Evolutionary conservation across 2,797 vertebrate genomes (phyloP).

Genomic region (Pelodytes ibericus): DNA sequence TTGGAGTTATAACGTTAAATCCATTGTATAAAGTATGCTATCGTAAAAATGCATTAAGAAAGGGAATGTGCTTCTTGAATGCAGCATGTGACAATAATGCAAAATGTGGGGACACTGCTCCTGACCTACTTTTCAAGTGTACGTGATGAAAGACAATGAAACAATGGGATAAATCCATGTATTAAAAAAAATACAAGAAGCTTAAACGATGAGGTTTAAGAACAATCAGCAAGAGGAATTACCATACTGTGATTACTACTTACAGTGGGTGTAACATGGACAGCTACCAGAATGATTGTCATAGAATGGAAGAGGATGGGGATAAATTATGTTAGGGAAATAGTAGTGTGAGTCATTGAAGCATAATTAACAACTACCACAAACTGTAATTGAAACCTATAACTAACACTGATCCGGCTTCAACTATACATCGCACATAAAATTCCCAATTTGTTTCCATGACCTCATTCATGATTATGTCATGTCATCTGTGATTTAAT

Average conservation of each 20-base stretch:
- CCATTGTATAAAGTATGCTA: too few species aligned
- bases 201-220: conserved; percentile 4
- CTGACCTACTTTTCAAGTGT: conserved; percentile 23
- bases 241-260: conserved; percentile 8
- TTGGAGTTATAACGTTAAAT: too few species aligned
- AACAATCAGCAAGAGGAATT: not conserved
- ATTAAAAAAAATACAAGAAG: conserved; percentile 1
- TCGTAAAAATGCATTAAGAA: not conserved
- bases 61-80: not conserved
- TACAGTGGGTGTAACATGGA: not conserved
- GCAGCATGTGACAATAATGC: not conserved
- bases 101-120: not conserved
- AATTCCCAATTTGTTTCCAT: conserved; percentile 28
- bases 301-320: conserved; percentile 11
- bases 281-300: conserved; percentile 1
- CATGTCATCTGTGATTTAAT: conserved; percentile 53
- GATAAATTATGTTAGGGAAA: conserved; percentile 26
- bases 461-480: conserved; percentile 48
- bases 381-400: conserved; percentile 46
- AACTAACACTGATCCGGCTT: conserved; percentile 24
- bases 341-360: conserved; percentile 43
- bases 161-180: conserved; percentile 18
- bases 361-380: conserved; percentile 41
- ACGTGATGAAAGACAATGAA: conserved; percentile 12
- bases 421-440: conserved; percentile 29